Conservation (phyloP, 2,797 vertebrate genomes). For the Champsocephalus esox region DNA sequence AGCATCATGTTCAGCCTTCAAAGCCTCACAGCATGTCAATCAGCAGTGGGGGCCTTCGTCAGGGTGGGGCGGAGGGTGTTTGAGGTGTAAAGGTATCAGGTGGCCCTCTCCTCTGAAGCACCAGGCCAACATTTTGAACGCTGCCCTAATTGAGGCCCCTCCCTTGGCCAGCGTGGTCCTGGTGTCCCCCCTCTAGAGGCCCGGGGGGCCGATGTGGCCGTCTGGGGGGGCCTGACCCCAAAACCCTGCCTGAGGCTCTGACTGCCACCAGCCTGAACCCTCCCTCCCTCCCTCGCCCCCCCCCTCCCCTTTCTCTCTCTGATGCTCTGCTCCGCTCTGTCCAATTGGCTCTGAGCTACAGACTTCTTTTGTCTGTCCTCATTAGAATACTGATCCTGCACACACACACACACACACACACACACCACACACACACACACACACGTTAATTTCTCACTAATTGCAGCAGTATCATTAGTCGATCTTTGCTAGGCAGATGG, state of each 20-base stretch:
- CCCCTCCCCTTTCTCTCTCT: conserved; percentile 67
- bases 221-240: conserved; percentile 86
- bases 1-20: conserved; percentile 8
- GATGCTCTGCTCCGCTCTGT: conserved; percentile 73
- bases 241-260: conserved; percentile 87
- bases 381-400: conserved; percentile 86
- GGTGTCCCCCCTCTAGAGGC: conserved; percentile 71
- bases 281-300: conserved; percentile 68
- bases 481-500: conserved; percentile 56
- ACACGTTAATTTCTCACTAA: conserved; percentile 53
- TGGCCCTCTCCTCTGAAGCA: conserved; percentile 72
- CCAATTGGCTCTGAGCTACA: conserved; percentile 80
- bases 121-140: conserved; percentile 66
- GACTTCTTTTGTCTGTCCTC: conserved; percentile 84
- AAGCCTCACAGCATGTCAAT: conserved; percentile 37
- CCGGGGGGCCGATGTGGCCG: conserved; percentile 63
- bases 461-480: conserved; percentile 66
- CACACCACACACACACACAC: conserved; percentile 24
- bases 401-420: conserved; percentile 61
- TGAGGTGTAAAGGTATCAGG: conserved; percentile 80
- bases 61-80: conserved; percentile 34
- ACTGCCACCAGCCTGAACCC: conserved; percentile 87
- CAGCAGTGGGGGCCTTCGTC: conserved; percentile 17
- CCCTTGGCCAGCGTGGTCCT: conserved; percentile 69
- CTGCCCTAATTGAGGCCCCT: conserved; percentile 80